Conservation (phyloP, 2,888 invertebrate species). For the Temnothorax rugatulus region DNA sequence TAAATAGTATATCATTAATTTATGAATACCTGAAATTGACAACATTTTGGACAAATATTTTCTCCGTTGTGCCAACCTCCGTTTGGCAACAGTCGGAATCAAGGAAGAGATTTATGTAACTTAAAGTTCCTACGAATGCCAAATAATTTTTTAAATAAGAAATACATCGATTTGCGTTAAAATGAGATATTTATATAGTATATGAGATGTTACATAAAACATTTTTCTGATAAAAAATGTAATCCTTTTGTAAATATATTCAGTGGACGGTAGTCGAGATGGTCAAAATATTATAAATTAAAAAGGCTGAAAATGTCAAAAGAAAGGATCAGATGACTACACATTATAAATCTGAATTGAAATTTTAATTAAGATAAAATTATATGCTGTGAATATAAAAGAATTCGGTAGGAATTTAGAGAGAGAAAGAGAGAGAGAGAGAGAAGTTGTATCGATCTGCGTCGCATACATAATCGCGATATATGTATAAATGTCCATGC, state of each 20-base stretch:
- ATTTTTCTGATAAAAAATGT: neutral
- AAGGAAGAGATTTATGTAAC: slow-evolving; percentile 7
- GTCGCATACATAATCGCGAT: neutral
- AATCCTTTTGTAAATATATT: neutral
- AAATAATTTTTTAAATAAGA: neutral
- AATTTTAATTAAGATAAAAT: neutral
- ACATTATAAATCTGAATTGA: neutral
- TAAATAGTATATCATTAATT: neutral
- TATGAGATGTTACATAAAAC: neutral
- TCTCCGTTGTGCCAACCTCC: neutral
- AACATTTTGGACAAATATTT: slow-evolving; percentile 5
- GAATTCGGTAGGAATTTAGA: neutral
- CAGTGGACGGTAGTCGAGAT: neutral
- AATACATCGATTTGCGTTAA: neutral
- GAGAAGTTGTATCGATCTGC: neutral
- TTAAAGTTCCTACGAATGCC: neutral
- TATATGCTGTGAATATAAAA: slow-evolving; percentile 1
- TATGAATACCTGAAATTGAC: neutral
- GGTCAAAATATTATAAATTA: neutral
- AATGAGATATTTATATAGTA: neutral
- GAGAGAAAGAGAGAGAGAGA: neutral
- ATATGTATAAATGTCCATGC: neutral
- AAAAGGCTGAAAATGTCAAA: neutral
- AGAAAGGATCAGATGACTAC: neutral
- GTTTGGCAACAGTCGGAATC: neutral